These are phyloP conservation scores for Pipistrellus pipistrellus DNA, from an alignment of 2,797 vertebrate species.

Conservation along the genomic window DNA sequence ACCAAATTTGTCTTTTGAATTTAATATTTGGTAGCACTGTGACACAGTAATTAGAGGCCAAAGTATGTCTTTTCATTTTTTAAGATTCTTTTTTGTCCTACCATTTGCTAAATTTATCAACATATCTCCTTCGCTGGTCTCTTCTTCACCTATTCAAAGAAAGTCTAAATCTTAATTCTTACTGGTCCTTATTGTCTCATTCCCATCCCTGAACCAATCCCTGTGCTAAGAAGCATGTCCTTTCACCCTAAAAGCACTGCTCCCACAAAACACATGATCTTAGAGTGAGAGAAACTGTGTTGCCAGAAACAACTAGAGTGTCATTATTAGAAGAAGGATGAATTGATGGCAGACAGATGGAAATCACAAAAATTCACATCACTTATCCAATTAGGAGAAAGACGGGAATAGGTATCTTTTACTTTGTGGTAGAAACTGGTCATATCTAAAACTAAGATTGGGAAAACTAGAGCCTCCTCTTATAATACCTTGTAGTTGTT, in stretches of 20 bases:
- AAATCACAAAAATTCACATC: background rate
- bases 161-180: constrained; percentile 30
- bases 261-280: background rate
- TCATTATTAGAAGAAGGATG: background rate
- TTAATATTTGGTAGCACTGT: background rate
- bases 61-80: background rate
- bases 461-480: background rate
- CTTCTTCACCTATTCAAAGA: background rate
- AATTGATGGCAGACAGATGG: background rate
- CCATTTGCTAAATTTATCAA: background rate
- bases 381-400: background rate
- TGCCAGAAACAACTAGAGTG: background rate
- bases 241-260: background rate
- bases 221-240: background rate
- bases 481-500: background rate
- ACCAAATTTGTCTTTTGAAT: constrained; percentile 21
- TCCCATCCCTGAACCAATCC: background rate
- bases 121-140: background rate
- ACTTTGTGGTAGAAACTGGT: background rate
- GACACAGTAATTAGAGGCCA: background rate
- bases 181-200: background rate
- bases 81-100: background rate
- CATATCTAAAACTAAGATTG: background rate
- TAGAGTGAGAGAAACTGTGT: background rate
- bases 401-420: background rate